phyloP scores from a whole-genome alignment of 1,140 invertebrate species.

The Orchesella cincta region DNA sequence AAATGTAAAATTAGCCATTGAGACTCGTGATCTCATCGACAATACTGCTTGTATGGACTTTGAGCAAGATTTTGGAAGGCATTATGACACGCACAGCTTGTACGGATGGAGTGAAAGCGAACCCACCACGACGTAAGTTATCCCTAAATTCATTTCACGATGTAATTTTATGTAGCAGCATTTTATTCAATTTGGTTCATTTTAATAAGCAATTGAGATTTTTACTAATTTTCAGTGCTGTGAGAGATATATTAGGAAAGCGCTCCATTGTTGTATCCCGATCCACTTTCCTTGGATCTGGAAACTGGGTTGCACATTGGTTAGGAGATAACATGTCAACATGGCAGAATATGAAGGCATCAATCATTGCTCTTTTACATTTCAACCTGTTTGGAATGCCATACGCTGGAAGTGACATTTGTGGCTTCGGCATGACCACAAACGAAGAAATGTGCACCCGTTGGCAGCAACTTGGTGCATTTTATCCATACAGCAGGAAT shows the following conservation, averaged over 20 bases:
- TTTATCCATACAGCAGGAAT: constrained; percentile 84
- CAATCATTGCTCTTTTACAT: constrained; percentile 49
- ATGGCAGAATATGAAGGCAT: constrained; percentile 59
- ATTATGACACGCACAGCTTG: constrained; percentile 35
- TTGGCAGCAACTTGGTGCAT: constrained; percentile 80
- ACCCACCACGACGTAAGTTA: constrained; percentile 30
- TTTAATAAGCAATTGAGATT: no score
- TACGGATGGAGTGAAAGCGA: constrained; percentile 33
- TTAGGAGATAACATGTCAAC: constrained; percentile 59
- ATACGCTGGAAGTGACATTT: constrained; percentile 63
- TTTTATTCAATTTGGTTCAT: neutral
- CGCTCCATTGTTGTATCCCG: constrained; percentile 58
- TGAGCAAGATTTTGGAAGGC: constrained; percentile 18
- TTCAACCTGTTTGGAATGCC: constrained; percentile 62
- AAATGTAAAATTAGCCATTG: neutral
- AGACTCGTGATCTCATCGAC: constrained; percentile 5
- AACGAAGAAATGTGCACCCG: constrained; percentile 60
- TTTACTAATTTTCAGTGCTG: constrained; percentile 56
- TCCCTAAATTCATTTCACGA: constrained; percentile 26
- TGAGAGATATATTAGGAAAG: constrained; percentile 34
- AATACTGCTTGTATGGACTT: constrained; percentile 30
- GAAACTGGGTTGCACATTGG: constrained; percentile 64
- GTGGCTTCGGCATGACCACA: constrained; percentile 60
- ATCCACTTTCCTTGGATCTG: constrained; percentile 62
- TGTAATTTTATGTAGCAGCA: neutral